Conservation (phyloP, 2,888 invertebrate species). For the Flexamia atlantica region DNA sequence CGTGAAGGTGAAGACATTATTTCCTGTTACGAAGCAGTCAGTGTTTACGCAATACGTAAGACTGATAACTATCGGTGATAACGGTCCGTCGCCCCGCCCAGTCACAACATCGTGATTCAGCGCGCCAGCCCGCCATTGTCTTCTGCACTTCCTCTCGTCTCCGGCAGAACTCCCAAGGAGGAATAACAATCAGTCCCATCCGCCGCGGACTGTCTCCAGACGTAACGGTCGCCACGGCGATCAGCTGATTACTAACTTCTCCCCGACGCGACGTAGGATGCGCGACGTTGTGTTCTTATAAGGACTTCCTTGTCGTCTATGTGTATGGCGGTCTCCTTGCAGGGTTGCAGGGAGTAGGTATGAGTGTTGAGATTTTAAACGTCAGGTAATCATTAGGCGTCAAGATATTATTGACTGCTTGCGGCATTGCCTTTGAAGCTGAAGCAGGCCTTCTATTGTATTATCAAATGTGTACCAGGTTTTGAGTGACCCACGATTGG, state of each 20-base stretch:
- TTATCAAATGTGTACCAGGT: too few relatives aligned
- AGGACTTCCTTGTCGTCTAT: neutral
- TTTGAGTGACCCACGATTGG: too few relatives aligned
- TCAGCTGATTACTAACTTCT: constrained; percentile 28
- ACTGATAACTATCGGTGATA: neutral
- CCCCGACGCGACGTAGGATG: neutral
- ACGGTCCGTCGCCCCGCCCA: neutral
- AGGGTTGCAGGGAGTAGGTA: too few relatives aligned
- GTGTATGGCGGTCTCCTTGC: neutral
- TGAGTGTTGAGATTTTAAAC: too few relatives aligned
- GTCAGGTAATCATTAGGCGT: too few relatives aligned
- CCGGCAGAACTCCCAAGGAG: constrained; percentile 5
- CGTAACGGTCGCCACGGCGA: constrained; percentile 16
- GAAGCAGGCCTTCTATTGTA: too few relatives aligned
- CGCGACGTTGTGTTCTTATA: neutral
- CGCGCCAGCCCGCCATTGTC: constrained; percentile 19
- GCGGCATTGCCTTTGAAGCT: too few relatives aligned
- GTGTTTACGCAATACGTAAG: neutral
- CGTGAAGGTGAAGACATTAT: too few relatives aligned
- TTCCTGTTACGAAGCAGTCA: too few relatives aligned
- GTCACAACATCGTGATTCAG: neutral
- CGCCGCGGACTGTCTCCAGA: neutral
- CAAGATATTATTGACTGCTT: too few relatives aligned
- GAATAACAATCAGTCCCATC: constrained; percentile 35
- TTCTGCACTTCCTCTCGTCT: neutral